Percentiles rank a stretch among this genome's conserved stretches.
Evolutionary conservation across 2,113 vertebrate genomes (phyloP).

Genomic region (Ceratotherium simum): DNA sequence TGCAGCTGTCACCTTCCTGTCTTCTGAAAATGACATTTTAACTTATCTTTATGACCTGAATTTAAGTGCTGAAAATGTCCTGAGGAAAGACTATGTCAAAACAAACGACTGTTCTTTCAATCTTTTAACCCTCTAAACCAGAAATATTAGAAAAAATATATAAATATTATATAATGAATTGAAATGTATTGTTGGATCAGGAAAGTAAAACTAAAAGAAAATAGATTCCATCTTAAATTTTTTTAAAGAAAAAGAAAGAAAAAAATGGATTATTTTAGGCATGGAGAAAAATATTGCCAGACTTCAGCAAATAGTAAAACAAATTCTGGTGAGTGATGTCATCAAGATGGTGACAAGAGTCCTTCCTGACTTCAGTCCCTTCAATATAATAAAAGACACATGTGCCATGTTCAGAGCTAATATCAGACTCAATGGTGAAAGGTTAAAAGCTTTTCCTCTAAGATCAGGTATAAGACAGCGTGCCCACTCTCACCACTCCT

Average conservation of each 20-base stretch:
- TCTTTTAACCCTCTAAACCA: background rate
- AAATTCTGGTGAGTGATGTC: background rate
- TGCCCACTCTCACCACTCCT: background rate
- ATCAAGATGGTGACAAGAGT: background rate
- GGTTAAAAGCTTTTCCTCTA: background rate
- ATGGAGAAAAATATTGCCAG: background rate
- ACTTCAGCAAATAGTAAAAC: background rate
- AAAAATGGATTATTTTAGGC: background rate
- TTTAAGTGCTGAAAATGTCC: slow-evolving; percentile 22
- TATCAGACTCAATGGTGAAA: background rate
- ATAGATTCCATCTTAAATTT: background rate
- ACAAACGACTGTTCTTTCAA: background rate
- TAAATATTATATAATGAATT: background rate
- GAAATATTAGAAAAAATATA: background rate
- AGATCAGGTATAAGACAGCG: background rate
- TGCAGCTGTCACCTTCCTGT: background rate
- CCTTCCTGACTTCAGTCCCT: background rate
- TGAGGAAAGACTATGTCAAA: background rate
- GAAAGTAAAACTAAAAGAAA: background rate
- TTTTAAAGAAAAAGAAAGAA: background rate
- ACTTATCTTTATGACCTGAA: background rate
- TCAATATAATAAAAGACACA: background rate
- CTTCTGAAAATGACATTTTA: background rate
- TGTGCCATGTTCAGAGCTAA: too few species aligned
- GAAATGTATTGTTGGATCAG: background rate